Evolutionary conservation across 2,888 invertebrate genomes (phyloP), one percentile per base, ranked within the genome.

Genomic region (Mythimna lalbum): DNA sequence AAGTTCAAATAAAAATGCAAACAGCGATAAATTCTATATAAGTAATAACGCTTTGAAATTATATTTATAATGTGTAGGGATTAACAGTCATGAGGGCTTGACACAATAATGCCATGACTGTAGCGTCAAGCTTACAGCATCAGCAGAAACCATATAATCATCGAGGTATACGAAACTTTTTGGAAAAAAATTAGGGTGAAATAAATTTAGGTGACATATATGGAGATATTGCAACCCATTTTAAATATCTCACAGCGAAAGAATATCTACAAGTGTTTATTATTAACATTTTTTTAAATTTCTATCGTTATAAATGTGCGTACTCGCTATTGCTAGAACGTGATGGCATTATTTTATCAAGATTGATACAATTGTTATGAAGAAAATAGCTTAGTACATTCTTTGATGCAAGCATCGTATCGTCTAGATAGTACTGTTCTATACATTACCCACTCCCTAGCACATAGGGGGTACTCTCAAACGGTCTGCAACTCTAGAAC

Each of bases 281-380:
- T 73, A 73, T 57, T 62, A 81, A 73, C 75, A 75, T 68, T 76
- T 79, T 76, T 27, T 74, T 63, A 64, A 7, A 47, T 52, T 79
- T 82, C 84, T 89, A 88, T 65, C 56, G 60, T 84, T 86, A 86
- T 63, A 76, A 39, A 39, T 91, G 91, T 91, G 90, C 90, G 89
- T 89, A 86, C 79, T 60, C 82, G 61, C 84, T 86, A 83, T n/a
- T n/a, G 62, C 71, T 85, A 80, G 72, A 84, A 83, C 82, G 86
- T 89, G 84, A 88, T 92, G 93, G 91, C 93, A 93, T 93, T 93
- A 93, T 92, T 91, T 86, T 87, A 91, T 92, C 92, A 92, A 91
- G 89, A 79, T 80, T 67, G 55, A 72, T 89, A 90, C 85, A 88
- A 86, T 87, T 90, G 80, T 84, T 80, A 83, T 85, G 86, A 79